These are phyloP conservation scores for Heliocidaris erythrogramma DNA, from an alignment of 35 echinoderm and acorn worm species.

Conservation along the genomic window DNA sequence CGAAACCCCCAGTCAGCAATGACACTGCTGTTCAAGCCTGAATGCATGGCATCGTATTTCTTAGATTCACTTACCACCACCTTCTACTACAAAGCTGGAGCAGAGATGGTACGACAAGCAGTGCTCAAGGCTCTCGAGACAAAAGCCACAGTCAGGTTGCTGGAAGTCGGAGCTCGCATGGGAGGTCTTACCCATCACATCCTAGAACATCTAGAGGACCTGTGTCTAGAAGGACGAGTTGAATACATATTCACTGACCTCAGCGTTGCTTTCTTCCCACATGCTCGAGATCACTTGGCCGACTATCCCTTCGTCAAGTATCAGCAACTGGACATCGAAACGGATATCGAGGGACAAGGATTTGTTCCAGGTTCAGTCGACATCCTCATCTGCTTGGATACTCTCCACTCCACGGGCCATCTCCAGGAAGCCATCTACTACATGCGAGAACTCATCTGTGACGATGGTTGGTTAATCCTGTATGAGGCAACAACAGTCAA, in stretches of 20 bases:
- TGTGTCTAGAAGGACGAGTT: conserved; percentile 70
- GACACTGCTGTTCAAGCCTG: conserved; percentile 74
- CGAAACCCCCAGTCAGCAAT: conserved; percentile 77
- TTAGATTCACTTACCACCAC: conserved; percentile 83
- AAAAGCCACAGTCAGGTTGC: conserved; percentile 80
- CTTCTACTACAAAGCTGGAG: conserved; percentile 81
- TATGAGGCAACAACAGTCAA: conserved; percentile 78
- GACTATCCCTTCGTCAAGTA: conserved; percentile 86
- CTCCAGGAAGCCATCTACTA: conserved; percentile 63
- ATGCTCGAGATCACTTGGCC: conserved; percentile 63
- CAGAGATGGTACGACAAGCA: conserved; percentile 71
- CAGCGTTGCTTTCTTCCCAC: conserved; percentile 93
- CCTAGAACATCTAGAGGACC: conserved; percentile 66
- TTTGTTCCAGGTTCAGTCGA: conserved; percentile 87
- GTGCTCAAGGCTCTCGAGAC: conserved; percentile 65
- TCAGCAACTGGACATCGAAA: conserved; percentile 93
- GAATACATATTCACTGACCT: conserved; percentile 97
- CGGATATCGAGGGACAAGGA: conserved; percentile 78
- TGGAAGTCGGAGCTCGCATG: conserved; percentile 91
- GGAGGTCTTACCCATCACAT: conserved; percentile 91
- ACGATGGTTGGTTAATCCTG: conserved; percentile 81
- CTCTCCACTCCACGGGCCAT: conserved; percentile 81
- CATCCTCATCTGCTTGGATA: conserved; percentile 87
- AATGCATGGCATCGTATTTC: conserved; percentile 86
- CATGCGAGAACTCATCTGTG: conserved; percentile 79